Conservation (phyloP, 2,113 vertebrate genomes). For the Macrotis lagotis region DNA sequence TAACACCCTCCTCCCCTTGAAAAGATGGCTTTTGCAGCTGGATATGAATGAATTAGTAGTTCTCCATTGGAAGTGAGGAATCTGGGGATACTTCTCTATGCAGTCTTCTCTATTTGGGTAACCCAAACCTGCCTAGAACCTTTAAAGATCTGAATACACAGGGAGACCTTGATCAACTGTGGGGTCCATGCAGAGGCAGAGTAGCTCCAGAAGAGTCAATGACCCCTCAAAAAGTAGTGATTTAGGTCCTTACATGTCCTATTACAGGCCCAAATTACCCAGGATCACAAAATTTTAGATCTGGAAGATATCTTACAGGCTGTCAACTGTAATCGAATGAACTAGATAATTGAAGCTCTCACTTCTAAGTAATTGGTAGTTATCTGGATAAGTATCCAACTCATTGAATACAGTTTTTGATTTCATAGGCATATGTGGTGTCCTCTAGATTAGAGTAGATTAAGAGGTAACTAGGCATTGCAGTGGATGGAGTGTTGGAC, state of each 20-base stretch:
- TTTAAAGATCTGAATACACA: neutral
- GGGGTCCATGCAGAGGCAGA: neutral
- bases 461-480: neutral
- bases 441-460: neutral
- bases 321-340: constrained; percentile 61
- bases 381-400: constrained; percentile 71
- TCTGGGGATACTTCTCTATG: neutral
- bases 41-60: neutral
- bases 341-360: constrained; percentile 73
- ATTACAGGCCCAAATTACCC: constrained; percentile 8
- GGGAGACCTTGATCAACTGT: neutral
- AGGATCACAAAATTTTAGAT: neutral
- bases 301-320: constrained; percentile 19
- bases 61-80: neutral
- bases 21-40: neutral
- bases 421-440: constrained; percentile 24
- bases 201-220: neutral
- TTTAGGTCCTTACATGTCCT: neutral
- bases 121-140: too few relatives aligned
- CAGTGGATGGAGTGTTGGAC: neutral
- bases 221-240: neutral
- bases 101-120: neutral
- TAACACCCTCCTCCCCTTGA: neutral
- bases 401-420: constrained; percentile 41
- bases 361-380: constrained; percentile 62